These are phyloP conservation scores for Xenopus laevis DNA, from an alignment of 2,113 vertebrate genomes.

Conservation along the genomic window DNA sequence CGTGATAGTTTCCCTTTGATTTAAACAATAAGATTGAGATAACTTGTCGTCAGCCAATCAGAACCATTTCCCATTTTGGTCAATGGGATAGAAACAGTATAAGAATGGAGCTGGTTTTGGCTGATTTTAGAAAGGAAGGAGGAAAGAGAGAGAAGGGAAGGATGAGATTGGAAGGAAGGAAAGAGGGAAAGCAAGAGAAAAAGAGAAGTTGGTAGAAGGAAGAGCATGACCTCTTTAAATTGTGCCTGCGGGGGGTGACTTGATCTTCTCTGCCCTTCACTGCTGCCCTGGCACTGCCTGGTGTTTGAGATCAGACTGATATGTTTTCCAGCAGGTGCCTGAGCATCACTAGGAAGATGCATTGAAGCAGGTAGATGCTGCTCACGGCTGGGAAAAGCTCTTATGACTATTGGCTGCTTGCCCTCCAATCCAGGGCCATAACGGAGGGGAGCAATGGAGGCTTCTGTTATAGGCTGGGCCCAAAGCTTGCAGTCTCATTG, in stretches of 20 bases:
- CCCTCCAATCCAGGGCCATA: conserved; percentile 1
- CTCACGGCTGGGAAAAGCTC: neutral
- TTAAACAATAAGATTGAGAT: too few relatives aligned
- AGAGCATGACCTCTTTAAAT: neutral
- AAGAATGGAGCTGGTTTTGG: too few relatives aligned
- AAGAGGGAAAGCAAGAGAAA: too few relatives aligned
- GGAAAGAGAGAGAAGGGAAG: too few relatives aligned
- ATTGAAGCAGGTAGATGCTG: conserved; percentile 21
- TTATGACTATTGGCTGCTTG: conserved; percentile 27
- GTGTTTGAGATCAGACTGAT: neutral
- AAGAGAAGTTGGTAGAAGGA: too few relatives aligned
- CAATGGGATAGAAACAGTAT: too few relatives aligned
- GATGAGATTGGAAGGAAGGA: too few relatives aligned
- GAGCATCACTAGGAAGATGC: conserved; percentile 20
- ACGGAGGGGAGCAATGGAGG: neutral
- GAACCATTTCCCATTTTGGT: too few relatives aligned
- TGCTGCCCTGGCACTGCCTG: neutral
- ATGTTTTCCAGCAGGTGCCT: neutral
- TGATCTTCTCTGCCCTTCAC: conserved; percentile 1
- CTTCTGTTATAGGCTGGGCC: conserved; percentile 2
- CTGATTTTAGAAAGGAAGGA: too few relatives aligned
- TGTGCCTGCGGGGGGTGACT: neutral
- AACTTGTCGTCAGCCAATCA: too few relatives aligned
- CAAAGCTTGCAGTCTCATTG: conserved; percentile 11
- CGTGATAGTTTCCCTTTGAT: too few relatives aligned